A percentile compares a stretch with the other conserved stretches of the same genome.
Evolutionary conservation across 2,888 invertebrate genomes (phyloP).

Genomic region (Drosophila tripunctata): DNA sequence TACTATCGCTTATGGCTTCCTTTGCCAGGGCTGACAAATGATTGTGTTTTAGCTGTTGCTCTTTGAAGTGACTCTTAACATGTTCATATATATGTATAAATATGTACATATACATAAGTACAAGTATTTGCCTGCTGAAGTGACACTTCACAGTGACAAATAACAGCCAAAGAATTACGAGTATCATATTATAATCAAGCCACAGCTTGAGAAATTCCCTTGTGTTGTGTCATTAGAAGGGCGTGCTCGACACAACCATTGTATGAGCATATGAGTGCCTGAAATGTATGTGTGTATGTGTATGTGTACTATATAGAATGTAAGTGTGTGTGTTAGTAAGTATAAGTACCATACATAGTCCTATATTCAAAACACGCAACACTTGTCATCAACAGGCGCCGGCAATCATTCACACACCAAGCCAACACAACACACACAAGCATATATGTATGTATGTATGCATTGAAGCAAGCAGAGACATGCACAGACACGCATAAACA

Average conservation of each 20-base stretch:
- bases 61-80: slow-evolving; percentile 9
- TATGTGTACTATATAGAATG: slow-evolving; percentile 10
- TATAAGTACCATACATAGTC: slow-evolving; percentile 37
- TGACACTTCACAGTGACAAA: slow-evolving; percentile 35
- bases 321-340: slow-evolving; percentile 17
- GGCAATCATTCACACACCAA: slow-evolving; percentile 65
- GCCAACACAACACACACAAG: slow-evolving; percentile 6
- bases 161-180: slow-evolving; percentile 28
- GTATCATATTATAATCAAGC: slow-evolving; percentile 52
- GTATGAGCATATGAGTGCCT: not conserved
- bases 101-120: not conserved
- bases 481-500: slow-evolving; percentile 29
- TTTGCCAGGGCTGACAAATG: not conserved
- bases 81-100: not conserved
- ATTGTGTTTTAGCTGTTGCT: slow-evolving; percentile 19
- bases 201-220: slow-evolving; percentile 40
- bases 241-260: slow-evolving; percentile 38
- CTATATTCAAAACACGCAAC: slow-evolving; percentile 78
- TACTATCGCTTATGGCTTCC: not conserved
- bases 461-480: slow-evolving; percentile 7
- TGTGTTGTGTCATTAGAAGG: slow-evolving; percentile 55
- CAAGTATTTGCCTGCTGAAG: slow-evolving; percentile 15
- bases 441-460: slow-evolving; percentile 1
- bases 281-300: slow-evolving; percentile 2
- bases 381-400: slow-evolving; percentile 77